Conservation (phyloP, 1,140 invertebrate species). For the Panagrolaimus sp. region DNA sequence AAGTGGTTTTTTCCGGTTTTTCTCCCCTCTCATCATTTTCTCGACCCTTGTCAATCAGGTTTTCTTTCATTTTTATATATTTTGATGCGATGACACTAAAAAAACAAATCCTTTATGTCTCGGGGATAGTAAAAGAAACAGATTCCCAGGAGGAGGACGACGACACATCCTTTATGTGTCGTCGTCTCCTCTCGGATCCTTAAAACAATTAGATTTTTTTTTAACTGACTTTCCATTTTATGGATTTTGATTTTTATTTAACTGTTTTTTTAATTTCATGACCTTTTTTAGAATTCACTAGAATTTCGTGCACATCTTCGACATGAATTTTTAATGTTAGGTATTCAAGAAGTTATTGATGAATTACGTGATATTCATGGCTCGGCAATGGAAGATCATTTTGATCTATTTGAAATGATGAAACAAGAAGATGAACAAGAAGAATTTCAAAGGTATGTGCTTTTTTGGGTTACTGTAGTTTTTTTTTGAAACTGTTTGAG, state of each 20-base stretch:
- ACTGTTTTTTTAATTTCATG: too few species aligned
- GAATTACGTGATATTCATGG: constrained; percentile 36
- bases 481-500: too few species aligned
- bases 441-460: constrained; percentile 59
- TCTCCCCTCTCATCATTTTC: too few species aligned
- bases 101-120: too few species aligned
- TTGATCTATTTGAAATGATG: constrained; percentile 97
- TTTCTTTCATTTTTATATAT: too few species aligned
- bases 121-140: too few species aligned
- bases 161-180: too few species aligned
- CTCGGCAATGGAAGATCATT: constrained; percentile 61
- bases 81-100: too few species aligned
- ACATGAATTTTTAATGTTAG: constrained; percentile 92
- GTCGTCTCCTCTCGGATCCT: too few species aligned
- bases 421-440: constrained; percentile 92
- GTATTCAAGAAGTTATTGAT: constrained; percentile 72
- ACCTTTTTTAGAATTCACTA: constrained; percentile 72
- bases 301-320: constrained; percentile 90
- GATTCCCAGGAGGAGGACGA: too few species aligned
- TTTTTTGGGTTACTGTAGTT: not conserved
- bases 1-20: not conserved
- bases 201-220: not conserved
- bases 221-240: not conserved
- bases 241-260: not conserved
- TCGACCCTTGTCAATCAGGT: too few species aligned